These are phyloP conservation scores for Rhodophaea formosa DNA, from an alignment of 2,888 invertebrate genomes.

Conservation along the genomic window DNA sequence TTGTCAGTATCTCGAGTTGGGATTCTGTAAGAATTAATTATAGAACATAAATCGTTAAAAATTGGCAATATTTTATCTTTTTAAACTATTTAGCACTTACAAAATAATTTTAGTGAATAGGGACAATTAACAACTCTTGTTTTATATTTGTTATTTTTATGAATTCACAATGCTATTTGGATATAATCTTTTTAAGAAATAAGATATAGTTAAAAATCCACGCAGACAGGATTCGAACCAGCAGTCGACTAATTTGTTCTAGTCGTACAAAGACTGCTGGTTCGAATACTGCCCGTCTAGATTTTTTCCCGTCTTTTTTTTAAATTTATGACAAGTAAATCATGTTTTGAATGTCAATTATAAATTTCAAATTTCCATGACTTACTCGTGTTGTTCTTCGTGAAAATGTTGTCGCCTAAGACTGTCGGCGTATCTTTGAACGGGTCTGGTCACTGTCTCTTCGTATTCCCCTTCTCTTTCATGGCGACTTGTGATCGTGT, in stretches of 20 bases:
- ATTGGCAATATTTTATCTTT: too few species aligned
- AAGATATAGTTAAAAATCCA: too few species aligned
- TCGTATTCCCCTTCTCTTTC: slow-evolving; percentile 83
- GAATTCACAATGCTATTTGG: too few species aligned
- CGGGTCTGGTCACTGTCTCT: slow-evolving; percentile 76
- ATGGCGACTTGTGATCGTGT: slow-evolving; percentile 59
- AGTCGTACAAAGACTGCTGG: too few species aligned
- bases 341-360: background rate
- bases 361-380: slow-evolving; percentile 5
- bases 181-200: too few species aligned
- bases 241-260: too few species aligned
- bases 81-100: too few species aligned
- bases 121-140: too few species aligned
- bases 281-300: background rate
- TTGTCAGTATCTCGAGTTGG: slow-evolving; percentile 49
- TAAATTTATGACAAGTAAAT: background rate
- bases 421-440: slow-evolving; percentile 80
- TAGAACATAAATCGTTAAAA: too few species aligned
- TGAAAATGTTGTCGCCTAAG: slow-evolving; percentile 74
- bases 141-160: too few species aligned
- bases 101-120: too few species aligned
- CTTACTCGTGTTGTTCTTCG: slow-evolving; percentile 58
- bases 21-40: slow-evolving; percentile 36
- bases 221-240: too few species aligned
- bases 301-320: background rate